These are phyloP conservation scores for Argyrosomus japonicus DNA, from an alignment of 2,113 vertebrate species.

Conservation along the genomic window DNA sequence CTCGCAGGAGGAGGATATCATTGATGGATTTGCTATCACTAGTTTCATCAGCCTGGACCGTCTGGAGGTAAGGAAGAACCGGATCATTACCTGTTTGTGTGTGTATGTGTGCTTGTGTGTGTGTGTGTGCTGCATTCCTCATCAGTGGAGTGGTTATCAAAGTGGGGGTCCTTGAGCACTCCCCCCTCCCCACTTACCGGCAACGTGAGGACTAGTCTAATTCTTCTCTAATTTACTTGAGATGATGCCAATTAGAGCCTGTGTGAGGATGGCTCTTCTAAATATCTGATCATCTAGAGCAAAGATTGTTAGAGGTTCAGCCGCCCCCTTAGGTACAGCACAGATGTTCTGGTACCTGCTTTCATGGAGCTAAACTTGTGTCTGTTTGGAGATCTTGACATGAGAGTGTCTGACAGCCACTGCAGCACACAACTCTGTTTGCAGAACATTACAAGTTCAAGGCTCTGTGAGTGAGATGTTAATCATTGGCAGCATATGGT, in stretches of 20 bases:
- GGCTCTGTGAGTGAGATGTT: constrained; percentile 37
- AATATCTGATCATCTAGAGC: constrained; percentile 25
- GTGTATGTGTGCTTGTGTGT: constrained; percentile 4
- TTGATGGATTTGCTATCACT: constrained; percentile 96
- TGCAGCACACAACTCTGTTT: constrained; percentile 27
- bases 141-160: constrained; percentile 49
- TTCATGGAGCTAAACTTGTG: background rate
- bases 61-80: constrained; percentile 87
- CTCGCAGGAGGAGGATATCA: constrained; percentile 96
- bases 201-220: constrained; percentile 41
- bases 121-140: constrained; percentile 25
- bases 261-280: constrained; percentile 16
- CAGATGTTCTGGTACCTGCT: background rate
- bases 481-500: constrained; percentile 32
- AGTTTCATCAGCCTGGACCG: constrained; percentile 95
- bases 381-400: constrained; percentile 30
- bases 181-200: constrained; percentile 11
- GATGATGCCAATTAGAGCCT: constrained; percentile 39
- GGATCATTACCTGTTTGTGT: constrained; percentile 49
- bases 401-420: constrained; percentile 35
- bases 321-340: background rate
- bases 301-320: background rate
- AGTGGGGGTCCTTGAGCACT: constrained; percentile 26
- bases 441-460: constrained; percentile 40
- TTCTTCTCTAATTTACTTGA: constrained; percentile 56